A percentile compares a stretch with the other conserved stretches of the same genome.
Conservation (phyloP, 2,888 invertebrate genomes). For the Petrolisthes cinctipes region DNA sequence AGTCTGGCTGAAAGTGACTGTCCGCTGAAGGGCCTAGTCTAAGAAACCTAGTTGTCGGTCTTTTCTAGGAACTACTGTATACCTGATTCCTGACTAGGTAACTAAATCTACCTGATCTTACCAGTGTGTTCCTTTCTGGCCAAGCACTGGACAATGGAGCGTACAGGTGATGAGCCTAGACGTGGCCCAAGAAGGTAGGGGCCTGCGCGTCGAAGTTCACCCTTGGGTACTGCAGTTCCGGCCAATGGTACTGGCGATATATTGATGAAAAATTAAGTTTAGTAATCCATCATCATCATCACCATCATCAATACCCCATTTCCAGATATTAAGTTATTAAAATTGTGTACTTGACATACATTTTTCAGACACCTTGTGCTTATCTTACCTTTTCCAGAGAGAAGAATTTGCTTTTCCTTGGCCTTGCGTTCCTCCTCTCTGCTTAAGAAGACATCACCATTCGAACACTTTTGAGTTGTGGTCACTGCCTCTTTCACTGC, state of each 20-base stretch:
- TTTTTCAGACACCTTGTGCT: not conserved
- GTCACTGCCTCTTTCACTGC: not conserved
- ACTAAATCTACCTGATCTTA: constrained; percentile 68
- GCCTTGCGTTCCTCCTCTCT: constrained; percentile 50
- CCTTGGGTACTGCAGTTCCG: constrained; percentile 35
- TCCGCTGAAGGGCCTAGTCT: too few relatives aligned
- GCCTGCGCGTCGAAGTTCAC: constrained; percentile 70
- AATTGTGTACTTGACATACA: not conserved
- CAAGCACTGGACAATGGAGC: constrained; percentile 82
- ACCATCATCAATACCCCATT: not conserved
- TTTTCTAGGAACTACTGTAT: too few relatives aligned
- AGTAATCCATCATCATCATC: not conserved
- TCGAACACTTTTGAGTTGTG: constrained; percentile 9
- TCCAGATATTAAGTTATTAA: not conserved
- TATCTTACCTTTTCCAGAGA: constrained; percentile 41
- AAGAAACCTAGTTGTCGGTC: too few relatives aligned
- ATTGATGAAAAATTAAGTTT: not conserved
- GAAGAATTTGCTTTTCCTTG: constrained; percentile 41
- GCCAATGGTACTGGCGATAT: constrained; percentile 31
- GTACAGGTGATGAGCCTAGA: constrained; percentile 80
- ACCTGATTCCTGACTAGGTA: too few relatives aligned
- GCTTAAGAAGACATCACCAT: constrained; percentile 7
- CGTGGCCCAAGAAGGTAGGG: constrained; percentile 80
- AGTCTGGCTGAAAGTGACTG: too few relatives aligned
- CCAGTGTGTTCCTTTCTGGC: constrained; percentile 80